Conservation (phyloP, 1,140 invertebrate genomes). For the Cydia pomonella region DNA sequence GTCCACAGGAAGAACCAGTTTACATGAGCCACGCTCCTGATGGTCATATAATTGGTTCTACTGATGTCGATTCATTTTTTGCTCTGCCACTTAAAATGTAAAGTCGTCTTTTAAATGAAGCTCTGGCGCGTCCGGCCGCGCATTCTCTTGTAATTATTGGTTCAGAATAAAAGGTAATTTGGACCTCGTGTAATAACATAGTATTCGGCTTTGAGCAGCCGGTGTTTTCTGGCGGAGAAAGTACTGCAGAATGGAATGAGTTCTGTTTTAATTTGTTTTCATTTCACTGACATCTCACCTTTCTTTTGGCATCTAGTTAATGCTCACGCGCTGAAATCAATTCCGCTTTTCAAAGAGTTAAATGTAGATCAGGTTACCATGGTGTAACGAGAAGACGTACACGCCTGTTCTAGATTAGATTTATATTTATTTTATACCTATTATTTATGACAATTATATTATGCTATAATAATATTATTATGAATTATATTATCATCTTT, state of each 20-base stretch:
- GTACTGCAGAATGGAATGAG: conserved; percentile 1
- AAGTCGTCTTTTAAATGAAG: conserved; percentile 37
- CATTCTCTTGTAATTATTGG: conserved; percentile 47
- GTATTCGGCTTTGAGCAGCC: conserved; percentile 32
- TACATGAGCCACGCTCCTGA: conserved; percentile 36
- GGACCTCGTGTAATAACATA: conserved; percentile 35
- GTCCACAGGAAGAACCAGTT: conserved; percentile 38
- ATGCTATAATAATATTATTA: no score
- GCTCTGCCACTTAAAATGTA: conserved; percentile 39
- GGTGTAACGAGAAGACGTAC: not conserved
- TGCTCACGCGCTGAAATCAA: conserved; percentile 13
- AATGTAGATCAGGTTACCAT: not conserved
- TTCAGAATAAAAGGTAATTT: conserved; percentile 47
- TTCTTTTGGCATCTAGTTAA: conserved; percentile 3
- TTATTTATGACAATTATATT: no score
- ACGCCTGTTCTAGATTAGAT: no score
- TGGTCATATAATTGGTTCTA: conserved; percentile 48
- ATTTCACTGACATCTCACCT: conserved; percentile 25
- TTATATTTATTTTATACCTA: no score
- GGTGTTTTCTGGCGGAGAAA: conserved; percentile 17
- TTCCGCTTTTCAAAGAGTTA: not conserved
- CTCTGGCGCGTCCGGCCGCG: conserved; percentile 35
- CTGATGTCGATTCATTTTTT: conserved; percentile 41
- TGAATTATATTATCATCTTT: no score
- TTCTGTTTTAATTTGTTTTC: conserved; percentile 19